A percentile compares a stretch with the other conserved stretches of the same genome.
Conservation (phyloP, 2,113 vertebrate species). For the Bothrops jararaca region DNA sequence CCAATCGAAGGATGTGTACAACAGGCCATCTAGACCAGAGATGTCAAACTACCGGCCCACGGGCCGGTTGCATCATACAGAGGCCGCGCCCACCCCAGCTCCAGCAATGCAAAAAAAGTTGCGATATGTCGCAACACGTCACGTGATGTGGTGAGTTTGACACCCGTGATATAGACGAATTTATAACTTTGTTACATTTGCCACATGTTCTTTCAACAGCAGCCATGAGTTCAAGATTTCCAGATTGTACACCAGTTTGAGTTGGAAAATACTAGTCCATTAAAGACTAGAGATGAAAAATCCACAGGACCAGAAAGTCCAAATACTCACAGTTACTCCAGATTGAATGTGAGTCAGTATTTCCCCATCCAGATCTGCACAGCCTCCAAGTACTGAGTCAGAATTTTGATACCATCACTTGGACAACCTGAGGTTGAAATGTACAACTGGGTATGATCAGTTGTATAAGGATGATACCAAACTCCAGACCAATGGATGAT, state of each 20-base stretch:
- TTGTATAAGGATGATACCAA: neutral
- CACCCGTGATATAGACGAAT: neutral
- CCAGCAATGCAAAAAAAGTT: too few species aligned
- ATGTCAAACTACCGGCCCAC: too few species aligned
- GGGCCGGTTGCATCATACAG: too few species aligned
- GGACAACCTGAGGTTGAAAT: neutral
- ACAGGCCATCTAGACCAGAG: neutral
- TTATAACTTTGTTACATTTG: neutral
- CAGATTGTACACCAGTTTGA: neutral
- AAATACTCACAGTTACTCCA: neutral
- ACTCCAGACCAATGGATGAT: neutral
- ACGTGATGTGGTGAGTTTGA: too few species aligned
- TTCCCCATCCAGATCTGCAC: neutral
- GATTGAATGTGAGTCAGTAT: neutral
- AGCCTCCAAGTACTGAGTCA: neutral
- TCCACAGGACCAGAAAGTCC: neutral
- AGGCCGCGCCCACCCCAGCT: too few species aligned
- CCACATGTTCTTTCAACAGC: neutral
- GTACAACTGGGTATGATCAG: neutral
- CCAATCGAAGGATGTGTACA: neutral
- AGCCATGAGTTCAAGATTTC: neutral
- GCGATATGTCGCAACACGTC: too few species aligned
- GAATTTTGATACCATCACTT: neutral
- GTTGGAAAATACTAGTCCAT: neutral
- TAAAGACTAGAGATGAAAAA: neutral